Conservation (phyloP, 2,888 invertebrate genomes). For the Spilarctia lutea region DNA sequence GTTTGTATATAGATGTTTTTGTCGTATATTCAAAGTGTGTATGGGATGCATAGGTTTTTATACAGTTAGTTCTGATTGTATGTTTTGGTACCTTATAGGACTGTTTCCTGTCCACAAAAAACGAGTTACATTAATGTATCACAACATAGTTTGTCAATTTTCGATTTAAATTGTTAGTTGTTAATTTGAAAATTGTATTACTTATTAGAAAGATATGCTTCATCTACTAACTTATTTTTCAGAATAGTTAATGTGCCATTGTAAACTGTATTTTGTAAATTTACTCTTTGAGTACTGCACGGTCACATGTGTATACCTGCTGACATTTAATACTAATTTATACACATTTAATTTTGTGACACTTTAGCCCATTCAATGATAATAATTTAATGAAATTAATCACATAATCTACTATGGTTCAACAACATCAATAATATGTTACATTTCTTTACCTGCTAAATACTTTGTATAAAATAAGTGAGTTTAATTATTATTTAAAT, state of each 20-base stretch:
- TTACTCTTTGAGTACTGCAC: slow-evolving; percentile 45
- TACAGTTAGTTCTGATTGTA: slow-evolving; percentile 56
- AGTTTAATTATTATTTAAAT: slow-evolving; percentile 28
- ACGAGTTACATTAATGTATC: slow-evolving; percentile 67
- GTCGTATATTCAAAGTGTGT: slow-evolving; percentile 61
- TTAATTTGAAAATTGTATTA: slow-evolving; percentile 64
- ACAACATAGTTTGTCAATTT: slow-evolving; percentile 75
- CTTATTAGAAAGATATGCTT: slow-evolving; percentile 55
- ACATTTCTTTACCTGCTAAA: slow-evolving; percentile 21
- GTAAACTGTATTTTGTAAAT: slow-evolving; percentile 59
- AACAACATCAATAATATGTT: background rate
- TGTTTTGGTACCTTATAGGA: slow-evolving; percentile 83
- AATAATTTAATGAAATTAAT: slow-evolving; percentile 29
- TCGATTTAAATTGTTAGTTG: slow-evolving; percentile 68
- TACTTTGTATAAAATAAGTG: slow-evolving; percentile 24
- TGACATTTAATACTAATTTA: slow-evolving; percentile 25
- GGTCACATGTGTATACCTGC: slow-evolving; percentile 38
- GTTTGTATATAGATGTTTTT: slow-evolving; percentile 59
- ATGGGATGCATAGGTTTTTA: slow-evolving; percentile 65
- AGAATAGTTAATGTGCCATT: slow-evolving; percentile 80
- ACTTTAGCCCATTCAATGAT: slow-evolving; percentile 30
- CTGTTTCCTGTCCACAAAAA: slow-evolving; percentile 84
- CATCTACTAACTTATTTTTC: slow-evolving; percentile 72
- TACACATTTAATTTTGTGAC: slow-evolving; percentile 28
- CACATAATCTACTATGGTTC: slow-evolving; percentile 28